phyloP scores from a whole-genome alignment of 2,888 invertebrate species.

The Koerneria pararmatus region DNA sequence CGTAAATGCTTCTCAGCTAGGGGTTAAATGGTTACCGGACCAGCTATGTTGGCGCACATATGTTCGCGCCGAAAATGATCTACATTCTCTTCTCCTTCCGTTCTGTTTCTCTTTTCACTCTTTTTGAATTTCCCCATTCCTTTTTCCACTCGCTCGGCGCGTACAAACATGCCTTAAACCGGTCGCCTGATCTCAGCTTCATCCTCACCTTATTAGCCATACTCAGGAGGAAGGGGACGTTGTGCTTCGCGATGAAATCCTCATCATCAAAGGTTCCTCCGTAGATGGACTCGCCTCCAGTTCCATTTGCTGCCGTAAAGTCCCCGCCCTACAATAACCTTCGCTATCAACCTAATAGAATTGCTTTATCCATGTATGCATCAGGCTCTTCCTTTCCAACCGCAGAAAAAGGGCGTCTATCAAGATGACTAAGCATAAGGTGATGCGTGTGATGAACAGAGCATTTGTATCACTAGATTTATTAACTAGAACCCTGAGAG shows the following conservation, averaged over 20 bases:
- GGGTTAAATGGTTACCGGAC: too few species aligned
- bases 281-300: conserved; percentile 95
- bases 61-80: too few species aligned
- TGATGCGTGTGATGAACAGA: too few species aligned
- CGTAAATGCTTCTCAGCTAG: too few species aligned
- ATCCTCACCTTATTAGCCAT: conserved; percentile 92
- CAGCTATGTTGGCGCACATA: too few species aligned
- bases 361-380: conserved; percentile 1
- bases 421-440: too few species aligned
- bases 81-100: not conserved
- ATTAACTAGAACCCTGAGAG: too few species aligned
- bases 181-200: not conserved
- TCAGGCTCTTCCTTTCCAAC: conserved; percentile 66
- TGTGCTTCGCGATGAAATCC: conserved; percentile 68
- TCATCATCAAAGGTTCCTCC: conserved; percentile 98
- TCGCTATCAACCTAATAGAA: too few species aligned
- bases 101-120: not conserved
- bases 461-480: too few species aligned
- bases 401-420: too few species aligned
- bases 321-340: conserved; percentile 48
- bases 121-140: not conserved
- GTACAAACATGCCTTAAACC: not conserved
- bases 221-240: conserved; percentile 80
- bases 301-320: conserved; percentile 78
- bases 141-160: not conserved